Percentiles rank a stretch among this genome's conserved stretches.
Conservation (phyloP, 2,113 vertebrate genomes). For the Willisornis vidua region DNA sequence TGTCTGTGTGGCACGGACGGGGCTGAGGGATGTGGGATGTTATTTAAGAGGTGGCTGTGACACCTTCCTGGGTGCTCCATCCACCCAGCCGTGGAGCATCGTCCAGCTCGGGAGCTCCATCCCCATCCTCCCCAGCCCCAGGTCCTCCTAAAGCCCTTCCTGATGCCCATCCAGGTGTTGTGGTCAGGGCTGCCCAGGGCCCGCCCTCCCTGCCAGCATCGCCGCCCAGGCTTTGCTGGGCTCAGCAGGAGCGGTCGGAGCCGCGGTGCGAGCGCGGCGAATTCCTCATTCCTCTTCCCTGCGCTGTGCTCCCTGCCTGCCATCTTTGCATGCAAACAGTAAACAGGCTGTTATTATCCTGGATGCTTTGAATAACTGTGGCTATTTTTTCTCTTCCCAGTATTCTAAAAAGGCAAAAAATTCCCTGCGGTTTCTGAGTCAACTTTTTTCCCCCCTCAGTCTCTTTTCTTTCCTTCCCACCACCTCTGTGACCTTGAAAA, state of each 20-base stretch:
- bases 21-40: fast-evolving
- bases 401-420: constrained; percentile 77
- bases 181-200: background rate
- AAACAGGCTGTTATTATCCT: constrained; percentile 74
- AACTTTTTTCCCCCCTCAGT: constrained; percentile 4
- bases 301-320: constrained; percentile 62
- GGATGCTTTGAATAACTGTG: constrained; percentile 75
- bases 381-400: constrained; percentile 75
- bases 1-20: background rate
- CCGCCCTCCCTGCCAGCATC: background rate
- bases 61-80: fast-evolving
- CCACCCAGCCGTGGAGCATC: fast-evolving
- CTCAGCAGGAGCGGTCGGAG: background rate
- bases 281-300: constrained; percentile 55
- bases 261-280: background rate
- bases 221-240: background rate
- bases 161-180: fast-evolving
- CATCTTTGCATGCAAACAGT: constrained; percentile 68
- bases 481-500: constrained; percentile 60
- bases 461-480: constrained; percentile 64
- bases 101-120: background rate
- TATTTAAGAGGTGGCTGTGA: background rate
- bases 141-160: background rate
- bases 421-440: constrained; percentile 73
- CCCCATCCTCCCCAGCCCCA: background rate